Conservation (phyloP, 2,888 invertebrate species). For the Caenorhabditis uteleia region DNA sequence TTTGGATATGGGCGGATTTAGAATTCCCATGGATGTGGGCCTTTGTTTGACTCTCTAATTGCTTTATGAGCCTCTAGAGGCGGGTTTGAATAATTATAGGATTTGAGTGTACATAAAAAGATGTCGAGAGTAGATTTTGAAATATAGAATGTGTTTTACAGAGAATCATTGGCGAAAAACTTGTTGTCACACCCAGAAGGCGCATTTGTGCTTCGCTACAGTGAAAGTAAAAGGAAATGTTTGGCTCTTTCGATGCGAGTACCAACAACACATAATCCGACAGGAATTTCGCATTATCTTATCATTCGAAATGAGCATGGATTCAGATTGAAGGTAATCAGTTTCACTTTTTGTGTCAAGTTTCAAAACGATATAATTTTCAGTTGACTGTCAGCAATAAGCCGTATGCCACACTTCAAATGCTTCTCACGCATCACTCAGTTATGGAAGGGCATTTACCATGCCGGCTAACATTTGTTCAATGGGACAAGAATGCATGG, state of each 20-base stretch:
- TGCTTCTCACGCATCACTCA: constrained; percentile 51
- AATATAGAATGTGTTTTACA: constrained; percentile 18
- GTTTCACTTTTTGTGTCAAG: constrained; percentile 1
- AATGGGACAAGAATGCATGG: constrained; percentile 47
- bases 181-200: constrained; percentile 44
- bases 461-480: constrained; percentile 41
- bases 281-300: constrained; percentile 47
- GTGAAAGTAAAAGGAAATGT: constrained; percentile 41
- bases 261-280: constrained; percentile 39
- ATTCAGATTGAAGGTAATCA: constrained; percentile 46
- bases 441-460: constrained; percentile 48
- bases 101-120: too few relatives aligned
- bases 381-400: constrained; percentile 29
- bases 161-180: constrained; percentile 40
- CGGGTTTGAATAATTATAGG: too few relatives aligned
- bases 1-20: too few relatives aligned
- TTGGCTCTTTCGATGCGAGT: constrained; percentile 47
- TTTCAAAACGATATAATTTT: not conserved
- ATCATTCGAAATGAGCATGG: constrained; percentile 48
- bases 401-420: constrained; percentile 46
- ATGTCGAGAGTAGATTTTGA: too few relatives aligned
- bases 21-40: too few relatives aligned
- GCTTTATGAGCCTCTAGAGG: too few relatives aligned
- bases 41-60: too few relatives aligned
- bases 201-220: constrained; percentile 49